Evolutionary conservation across 2,797 vertebrate genomes (phyloP).

Genomic region (Cynopterus sphinx): DNA sequence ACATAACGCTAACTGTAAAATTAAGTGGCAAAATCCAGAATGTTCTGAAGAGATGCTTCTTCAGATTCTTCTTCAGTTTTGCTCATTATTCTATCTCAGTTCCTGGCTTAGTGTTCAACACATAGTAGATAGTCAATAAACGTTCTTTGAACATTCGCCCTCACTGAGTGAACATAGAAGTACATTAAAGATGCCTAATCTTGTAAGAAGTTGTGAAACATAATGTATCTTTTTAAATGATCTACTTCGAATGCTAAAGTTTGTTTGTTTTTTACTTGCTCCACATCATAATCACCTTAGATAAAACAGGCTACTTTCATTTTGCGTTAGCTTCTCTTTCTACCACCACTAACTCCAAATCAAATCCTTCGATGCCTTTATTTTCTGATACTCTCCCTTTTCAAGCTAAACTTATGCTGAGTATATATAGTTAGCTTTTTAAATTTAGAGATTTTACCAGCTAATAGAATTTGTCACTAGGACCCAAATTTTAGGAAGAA

Average conservation of each 20-base stretch:
- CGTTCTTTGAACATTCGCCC: neutral
- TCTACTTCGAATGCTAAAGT: slow-evolving; percentile 16
- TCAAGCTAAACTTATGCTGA: neutral
- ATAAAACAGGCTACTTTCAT: neutral
- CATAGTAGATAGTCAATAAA: neutral
- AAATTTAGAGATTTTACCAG: neutral
- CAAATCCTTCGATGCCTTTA: neutral
- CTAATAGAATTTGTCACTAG: neutral
- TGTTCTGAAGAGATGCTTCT: neutral
- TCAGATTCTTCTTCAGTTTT: neutral
- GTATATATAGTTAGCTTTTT: neutral
- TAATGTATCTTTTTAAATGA: neutral
- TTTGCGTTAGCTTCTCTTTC: slow-evolving; percentile 15
- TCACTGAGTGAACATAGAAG: neutral
- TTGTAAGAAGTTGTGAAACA: neutral
- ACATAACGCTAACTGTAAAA: neutral
- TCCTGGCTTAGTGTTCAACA: neutral
- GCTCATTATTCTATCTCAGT: neutral
- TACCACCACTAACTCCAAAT: neutral
- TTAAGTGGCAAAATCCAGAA: neutral
- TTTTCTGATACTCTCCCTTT: neutral
- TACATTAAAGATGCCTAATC: neutral
- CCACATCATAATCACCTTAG: neutral
- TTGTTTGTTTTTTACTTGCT: neutral
- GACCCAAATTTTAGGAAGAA: neutral